A percentile compares a stretch with the other conserved stretches of the same genome.
phyloP scores from a whole-genome alignment of 2,888 invertebrate genomes.

The Sceliomorpha sp. region DNA sequence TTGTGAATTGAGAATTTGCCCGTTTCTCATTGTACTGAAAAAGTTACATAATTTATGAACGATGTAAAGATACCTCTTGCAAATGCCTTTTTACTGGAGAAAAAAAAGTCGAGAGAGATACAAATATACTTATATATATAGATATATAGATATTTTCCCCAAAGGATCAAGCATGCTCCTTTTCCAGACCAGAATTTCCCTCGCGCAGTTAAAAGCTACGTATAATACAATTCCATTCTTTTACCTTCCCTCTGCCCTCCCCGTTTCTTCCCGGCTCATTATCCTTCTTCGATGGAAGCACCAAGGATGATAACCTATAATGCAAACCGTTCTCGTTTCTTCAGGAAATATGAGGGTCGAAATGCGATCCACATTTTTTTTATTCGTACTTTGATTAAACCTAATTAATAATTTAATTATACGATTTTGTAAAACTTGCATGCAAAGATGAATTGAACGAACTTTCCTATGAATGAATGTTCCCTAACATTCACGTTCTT shows the following conservation, averaged over 20 bases:
- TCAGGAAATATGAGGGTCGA: no score
- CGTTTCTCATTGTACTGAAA: slow-evolving; percentile 14
- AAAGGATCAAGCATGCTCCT: slow-evolving; percentile 23
- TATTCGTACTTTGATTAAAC: no score
- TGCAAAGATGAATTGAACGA: no score
- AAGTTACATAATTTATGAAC: slow-evolving; percentile 24
- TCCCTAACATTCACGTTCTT: no score
- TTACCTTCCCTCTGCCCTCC: slow-evolving; percentile 5
- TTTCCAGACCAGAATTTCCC: slow-evolving; percentile 20
- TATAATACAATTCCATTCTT: slow-evolving; percentile 30
- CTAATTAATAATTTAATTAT: no score
- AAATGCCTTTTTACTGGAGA: slow-evolving; percentile 14
- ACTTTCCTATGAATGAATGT: no score
- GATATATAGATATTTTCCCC: slow-evolving; percentile 32
- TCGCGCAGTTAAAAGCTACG: slow-evolving; percentile 24
- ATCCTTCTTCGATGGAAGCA: slow-evolving; percentile 18
- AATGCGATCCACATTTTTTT: no score
- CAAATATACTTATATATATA: no score
- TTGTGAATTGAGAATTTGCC: slow-evolving; percentile 15
- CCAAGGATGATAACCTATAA: slow-evolving; percentile 10
- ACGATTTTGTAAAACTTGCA: no score
- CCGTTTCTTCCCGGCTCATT: slow-evolving; percentile 19
- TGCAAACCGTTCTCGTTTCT: slow-evolving; percentile 5
- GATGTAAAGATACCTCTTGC: slow-evolving; percentile 8
- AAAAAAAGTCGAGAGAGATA: no score